These are phyloP conservation scores for Thripadectes ignobilis DNA, from an alignment of 2,797 vertebrate species.

Conservation along the genomic window DNA sequence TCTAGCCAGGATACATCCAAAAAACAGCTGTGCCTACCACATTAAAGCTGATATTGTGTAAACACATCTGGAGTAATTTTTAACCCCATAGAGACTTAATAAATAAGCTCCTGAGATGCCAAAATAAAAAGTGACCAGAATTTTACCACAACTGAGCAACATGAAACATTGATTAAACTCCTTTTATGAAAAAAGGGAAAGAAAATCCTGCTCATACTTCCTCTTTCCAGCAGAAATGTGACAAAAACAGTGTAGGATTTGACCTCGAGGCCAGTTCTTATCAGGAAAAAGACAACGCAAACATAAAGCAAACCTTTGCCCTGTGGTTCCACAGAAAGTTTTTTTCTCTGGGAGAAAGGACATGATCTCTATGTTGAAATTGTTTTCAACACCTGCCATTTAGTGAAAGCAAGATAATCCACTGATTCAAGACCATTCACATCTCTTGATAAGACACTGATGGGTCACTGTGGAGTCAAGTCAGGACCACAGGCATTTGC, in stretches of 20 bases:
- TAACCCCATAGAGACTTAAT: constrained; percentile 29
- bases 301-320: neutral
- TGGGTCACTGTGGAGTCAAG: neutral
- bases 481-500: neutral
- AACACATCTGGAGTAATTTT: constrained; percentile 54
- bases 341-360: neutral
- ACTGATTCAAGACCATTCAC: neutral
- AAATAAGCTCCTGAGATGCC: neutral
- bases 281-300: neutral
- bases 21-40: constrained; percentile 48
- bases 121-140: neutral
- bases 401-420: neutral
- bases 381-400: neutral
- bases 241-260: neutral
- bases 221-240: neutral
- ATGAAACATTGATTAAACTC: neutral
- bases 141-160: neutral
- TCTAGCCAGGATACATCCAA: neutral
- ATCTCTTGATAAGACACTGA: neutral
- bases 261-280: neutral
- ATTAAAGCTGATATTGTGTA: neutral
- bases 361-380: neutral
- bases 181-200: neutral
- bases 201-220: neutral
- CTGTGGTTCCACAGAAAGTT: neutral